Conservation (phyloP, 2,888 invertebrate species). For the Parthenolecanium corni region DNA sequence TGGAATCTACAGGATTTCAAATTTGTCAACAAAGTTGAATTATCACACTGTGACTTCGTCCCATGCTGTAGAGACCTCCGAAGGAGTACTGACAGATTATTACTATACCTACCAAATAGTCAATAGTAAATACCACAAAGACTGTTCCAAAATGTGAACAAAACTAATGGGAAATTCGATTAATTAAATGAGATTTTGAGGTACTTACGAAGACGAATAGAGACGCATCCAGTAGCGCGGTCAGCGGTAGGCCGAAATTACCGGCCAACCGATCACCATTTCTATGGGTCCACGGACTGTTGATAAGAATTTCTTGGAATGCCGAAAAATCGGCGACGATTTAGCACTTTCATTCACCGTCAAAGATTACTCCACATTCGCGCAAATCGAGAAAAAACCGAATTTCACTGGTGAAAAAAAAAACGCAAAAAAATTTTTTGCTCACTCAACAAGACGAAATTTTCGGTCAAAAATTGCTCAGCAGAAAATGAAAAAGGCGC, state of each 20-base stretch:
- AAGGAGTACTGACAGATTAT: too few relatives aligned
- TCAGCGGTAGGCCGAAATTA: constrained; percentile 29
- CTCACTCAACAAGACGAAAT: neutral
- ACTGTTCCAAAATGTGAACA: too few relatives aligned
- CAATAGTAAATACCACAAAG: too few relatives aligned
- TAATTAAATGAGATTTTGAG: neutral
- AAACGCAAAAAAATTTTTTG: neutral
- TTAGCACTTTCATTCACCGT: neutral
- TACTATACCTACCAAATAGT: too few relatives aligned
- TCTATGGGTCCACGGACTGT: constrained; percentile 23
- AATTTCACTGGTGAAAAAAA: neutral
- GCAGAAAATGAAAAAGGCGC: too few relatives aligned
- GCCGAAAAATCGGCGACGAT: constrained; percentile 9
- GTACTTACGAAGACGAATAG: constrained; percentile 25
- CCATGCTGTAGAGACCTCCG: too few relatives aligned
- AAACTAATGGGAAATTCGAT: too few relatives aligned
- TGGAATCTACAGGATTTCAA: too few relatives aligned
- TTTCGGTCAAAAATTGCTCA: neutral
- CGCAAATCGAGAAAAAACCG: neutral
- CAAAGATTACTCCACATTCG: neutral
- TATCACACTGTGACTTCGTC: too few relatives aligned
- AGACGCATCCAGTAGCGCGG: constrained; percentile 29
- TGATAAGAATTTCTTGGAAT: neutral
- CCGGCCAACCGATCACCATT: constrained; percentile 29
- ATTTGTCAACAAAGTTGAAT: too few relatives aligned